Conservation (phyloP, 2,113 vertebrate genomes). For the Egretta garzetta region DNA sequence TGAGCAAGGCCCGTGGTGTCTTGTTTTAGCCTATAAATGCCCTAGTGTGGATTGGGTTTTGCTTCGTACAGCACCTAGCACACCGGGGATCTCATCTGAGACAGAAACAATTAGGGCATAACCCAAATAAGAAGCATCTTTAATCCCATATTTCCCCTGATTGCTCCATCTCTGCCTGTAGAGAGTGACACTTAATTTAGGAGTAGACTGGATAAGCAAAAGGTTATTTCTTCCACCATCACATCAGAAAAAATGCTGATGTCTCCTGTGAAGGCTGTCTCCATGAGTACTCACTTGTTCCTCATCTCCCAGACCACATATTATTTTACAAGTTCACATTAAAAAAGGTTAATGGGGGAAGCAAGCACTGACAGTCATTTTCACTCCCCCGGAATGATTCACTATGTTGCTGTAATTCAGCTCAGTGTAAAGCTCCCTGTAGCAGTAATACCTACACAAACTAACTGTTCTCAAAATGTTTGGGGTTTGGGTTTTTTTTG, state of each 20-base stretch:
- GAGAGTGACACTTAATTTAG: background rate
- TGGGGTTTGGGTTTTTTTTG: background rate
- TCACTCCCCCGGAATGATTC: background rate
- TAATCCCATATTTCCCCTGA: background rate
- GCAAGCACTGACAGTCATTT: conserved; percentile 18
- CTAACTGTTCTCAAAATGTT: background rate
- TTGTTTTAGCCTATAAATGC: background rate
- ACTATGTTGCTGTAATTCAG: background rate
- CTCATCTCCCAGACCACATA: conserved; percentile 5
- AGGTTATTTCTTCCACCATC: background rate
- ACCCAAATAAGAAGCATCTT: background rate
- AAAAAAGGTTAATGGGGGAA: conserved; percentile 42
- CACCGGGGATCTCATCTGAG: background rate
- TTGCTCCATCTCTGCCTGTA: background rate
- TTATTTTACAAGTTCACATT: conserved; percentile 37
- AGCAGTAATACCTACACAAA: background rate
- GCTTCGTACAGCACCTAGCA: background rate
- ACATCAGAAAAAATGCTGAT: background rate
- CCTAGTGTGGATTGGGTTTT: background rate
- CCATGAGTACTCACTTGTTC: background rate
- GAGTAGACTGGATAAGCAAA: background rate
- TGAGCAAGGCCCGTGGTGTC: background rate
- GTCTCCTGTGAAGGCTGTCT: background rate
- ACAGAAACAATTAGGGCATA: background rate
- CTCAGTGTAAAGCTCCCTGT: background rate